Evolutionary conservation across 1,140 invertebrate genomes (phyloP).

Genomic region (Scaptomyza pallida): DNA sequence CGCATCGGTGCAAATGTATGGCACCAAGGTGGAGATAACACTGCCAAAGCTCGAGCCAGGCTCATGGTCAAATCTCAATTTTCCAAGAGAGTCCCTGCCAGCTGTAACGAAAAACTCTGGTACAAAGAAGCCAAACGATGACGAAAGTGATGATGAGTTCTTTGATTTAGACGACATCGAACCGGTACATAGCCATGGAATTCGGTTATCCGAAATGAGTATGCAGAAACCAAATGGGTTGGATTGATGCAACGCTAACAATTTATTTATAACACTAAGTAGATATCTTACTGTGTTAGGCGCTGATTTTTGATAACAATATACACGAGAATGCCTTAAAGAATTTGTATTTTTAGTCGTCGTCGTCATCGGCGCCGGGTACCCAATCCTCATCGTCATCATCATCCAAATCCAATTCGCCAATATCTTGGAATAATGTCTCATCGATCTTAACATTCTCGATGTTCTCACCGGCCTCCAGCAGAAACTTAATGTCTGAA

Average conservation of each 20-base stretch:
- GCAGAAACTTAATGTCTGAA: slow-evolving; percentile 97
- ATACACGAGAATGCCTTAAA: slow-evolving; percentile 55
- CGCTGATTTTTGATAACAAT: slow-evolving; percentile 30
- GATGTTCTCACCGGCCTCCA: slow-evolving; percentile 91
- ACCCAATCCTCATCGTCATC: slow-evolving; percentile 85
- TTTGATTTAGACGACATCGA: slow-evolving; percentile 85
- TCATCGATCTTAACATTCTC: slow-evolving; percentile 97
- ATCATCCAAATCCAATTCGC: slow-evolving; percentile 94
- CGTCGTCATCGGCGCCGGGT: slow-evolving; percentile 72
- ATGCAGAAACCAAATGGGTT: slow-evolving; percentile 52
- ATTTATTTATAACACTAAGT: slow-evolving; percentile 53
- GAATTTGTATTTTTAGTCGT: slow-evolving; percentile 49
- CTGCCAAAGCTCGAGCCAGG: slow-evolving; percentile 93
- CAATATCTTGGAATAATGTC: slow-evolving; percentile 96
- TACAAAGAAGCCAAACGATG: slow-evolving; percentile 46
- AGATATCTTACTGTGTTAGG: slow-evolving; percentile 8
- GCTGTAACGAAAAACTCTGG: slow-evolving; percentile 32
- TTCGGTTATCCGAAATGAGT: slow-evolving; percentile 65
- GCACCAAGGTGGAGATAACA: slow-evolving; percentile 98
- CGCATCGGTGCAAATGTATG: slow-evolving; percentile 91
- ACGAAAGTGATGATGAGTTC: slow-evolving; percentile 61
- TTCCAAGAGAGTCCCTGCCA: slow-evolving; percentile 84
- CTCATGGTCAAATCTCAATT: slow-evolving; percentile 91
- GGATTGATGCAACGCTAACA: slow-evolving; percentile 59
- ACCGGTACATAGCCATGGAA: slow-evolving; percentile 48